Base-by-base conservation (phyloP, 2,797 vertebrate species). In the Rhabdomys pumilio region DNA sequence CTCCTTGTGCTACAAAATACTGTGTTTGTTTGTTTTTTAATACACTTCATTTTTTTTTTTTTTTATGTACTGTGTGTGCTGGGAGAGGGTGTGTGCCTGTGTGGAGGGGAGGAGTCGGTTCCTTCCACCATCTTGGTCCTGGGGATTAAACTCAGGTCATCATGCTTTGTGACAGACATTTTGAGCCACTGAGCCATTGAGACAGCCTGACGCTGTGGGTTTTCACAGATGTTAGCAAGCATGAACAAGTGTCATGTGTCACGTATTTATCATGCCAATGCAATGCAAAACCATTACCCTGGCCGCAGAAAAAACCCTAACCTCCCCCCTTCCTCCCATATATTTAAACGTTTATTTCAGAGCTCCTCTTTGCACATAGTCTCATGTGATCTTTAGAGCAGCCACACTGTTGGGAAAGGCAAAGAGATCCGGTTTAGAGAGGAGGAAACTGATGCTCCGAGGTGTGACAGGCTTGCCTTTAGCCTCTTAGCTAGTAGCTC, bases 331-430 rank as follows among this genome's bases (percentile, higher is more conserved):
- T 86, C 29, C 53, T 53, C 2, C 63, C 5, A 41, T 73, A 15
- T 61, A 31, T 38, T 94, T 95, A 34, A 84, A 81, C 20, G 6
- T 38, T 67, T 61, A 80, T 89, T 59, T 47, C 31, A 84, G 93
- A 15, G 73, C 7, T 15, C 50, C 24, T 75, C 38, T 69, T 69
- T 59, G n/a, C 13, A 38, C 5, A 6, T 61, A 47, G 24, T 41
- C 34, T 82, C 55, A 38, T 73, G 47, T 67, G 67, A 34, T 77
- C 44, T 81, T 34, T 73, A 95, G 53, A 90, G 34, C 59, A 82
- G 22, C 4, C 22, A 19, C 91, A 15, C 31, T 55, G 9, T 53
- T 77, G 61, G 61, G 79, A 41, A 91, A 81, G 91, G n/a, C n/a
- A 31, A 75, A 85, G 44, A 76, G 24, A 11, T 29, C 57, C 19